These are phyloP conservation scores for Salarias fasciatus DNA, from an alignment of 2,797 vertebrate genomes.

Conservation along the genomic window DNA sequence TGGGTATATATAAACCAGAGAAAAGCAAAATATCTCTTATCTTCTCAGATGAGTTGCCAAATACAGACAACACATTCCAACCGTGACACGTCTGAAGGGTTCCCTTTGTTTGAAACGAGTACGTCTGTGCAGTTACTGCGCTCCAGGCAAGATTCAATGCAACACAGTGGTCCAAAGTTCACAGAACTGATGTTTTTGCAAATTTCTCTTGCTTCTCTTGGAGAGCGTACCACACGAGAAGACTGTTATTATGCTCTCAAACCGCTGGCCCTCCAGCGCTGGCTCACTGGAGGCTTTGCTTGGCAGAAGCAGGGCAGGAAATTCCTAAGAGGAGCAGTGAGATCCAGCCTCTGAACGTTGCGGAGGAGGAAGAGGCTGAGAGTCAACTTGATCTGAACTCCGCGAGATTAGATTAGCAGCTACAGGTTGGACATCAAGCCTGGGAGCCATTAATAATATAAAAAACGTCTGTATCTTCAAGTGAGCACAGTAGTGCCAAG, in stretches of 20 bases:
- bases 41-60: slow-evolving; percentile 5
- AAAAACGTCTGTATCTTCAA: not conserved
- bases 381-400: slow-evolving; percentile 10
- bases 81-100: not conserved
- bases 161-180: not conserved
- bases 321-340: slow-evolving; percentile 39
- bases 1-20: slow-evolving; percentile 46
- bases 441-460: not conserved
- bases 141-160: slow-evolving; percentile 17
- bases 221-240: slow-evolving; percentile 9
- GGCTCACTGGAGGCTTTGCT: slow-evolving; percentile 30
- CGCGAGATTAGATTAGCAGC: slow-evolving; percentile 34
- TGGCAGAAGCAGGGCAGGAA: slow-evolving; percentile 50
- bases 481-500: not conserved
- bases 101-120: slow-evolving; percentile 4
- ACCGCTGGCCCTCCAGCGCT: not conserved
- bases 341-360: slow-evolving; percentile 25
- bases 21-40: slow-evolving; percentile 25
- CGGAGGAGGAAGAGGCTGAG: slow-evolving; percentile 31
- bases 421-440: slow-evolving; percentile 4
- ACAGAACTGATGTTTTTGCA: slow-evolving; percentile 19
- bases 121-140: slow-evolving; percentile 4
- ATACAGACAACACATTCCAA: slow-evolving; percentile 18
- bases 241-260: slow-evolving; percentile 18
- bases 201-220: slow-evolving; percentile 3